A percentile compares a stretch with the other conserved stretches of the same genome.
These are phyloP conservation scores for Galendromus occidentalis DNA, from an alignment of 1,140 invertebrate genomes.

Conservation along the genomic window DNA sequence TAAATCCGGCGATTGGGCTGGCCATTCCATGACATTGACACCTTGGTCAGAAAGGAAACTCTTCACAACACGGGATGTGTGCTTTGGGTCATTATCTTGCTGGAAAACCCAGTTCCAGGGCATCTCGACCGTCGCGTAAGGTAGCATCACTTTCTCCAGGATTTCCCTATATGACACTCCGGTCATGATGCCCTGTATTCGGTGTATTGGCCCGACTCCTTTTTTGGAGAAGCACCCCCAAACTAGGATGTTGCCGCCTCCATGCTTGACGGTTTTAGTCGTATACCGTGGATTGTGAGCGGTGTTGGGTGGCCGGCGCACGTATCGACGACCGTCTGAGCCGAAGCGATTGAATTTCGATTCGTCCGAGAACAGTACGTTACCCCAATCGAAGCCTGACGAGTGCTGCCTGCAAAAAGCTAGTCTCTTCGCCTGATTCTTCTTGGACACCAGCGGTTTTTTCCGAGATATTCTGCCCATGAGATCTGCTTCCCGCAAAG, in stretches of 20 bases:
- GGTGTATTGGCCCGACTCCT: neutral
- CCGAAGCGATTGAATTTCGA: slow-evolving; percentile 12
- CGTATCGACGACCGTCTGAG: neutral
- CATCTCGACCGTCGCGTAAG: slow-evolving; percentile 18
- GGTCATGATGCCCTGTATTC: slow-evolving; percentile 11
- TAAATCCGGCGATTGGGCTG: slow-evolving; percentile 25
- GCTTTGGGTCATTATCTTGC: slow-evolving; percentile 26
- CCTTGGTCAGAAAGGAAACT: slow-evolving; percentile 16
- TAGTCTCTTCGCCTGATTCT: too few relatives aligned
- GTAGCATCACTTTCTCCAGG: slow-evolving; percentile 18
- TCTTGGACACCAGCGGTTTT: too few relatives aligned
- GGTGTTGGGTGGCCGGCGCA: slow-evolving; percentile 10
- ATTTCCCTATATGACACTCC: neutral
- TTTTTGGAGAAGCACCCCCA: slow-evolving; percentile 11
- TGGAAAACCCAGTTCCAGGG: slow-evolving; percentile 18
- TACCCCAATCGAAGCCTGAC: neutral
- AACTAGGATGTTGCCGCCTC: slow-evolving; percentile 12
- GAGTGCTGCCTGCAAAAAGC: too few relatives aligned
- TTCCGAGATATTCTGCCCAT: too few relatives aligned
- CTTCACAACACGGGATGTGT: slow-evolving; percentile 20
- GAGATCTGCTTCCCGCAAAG: too few relatives aligned
- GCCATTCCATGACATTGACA: slow-evolving; percentile 18
- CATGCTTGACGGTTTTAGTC: slow-evolving; percentile 12
- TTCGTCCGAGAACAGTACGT: slow-evolving; percentile 13
- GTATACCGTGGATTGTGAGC: slow-evolving; percentile 2